Conservation (phyloP, 2,797 vertebrate genomes). For the Poeciliopsis paucimaculata region DNA sequence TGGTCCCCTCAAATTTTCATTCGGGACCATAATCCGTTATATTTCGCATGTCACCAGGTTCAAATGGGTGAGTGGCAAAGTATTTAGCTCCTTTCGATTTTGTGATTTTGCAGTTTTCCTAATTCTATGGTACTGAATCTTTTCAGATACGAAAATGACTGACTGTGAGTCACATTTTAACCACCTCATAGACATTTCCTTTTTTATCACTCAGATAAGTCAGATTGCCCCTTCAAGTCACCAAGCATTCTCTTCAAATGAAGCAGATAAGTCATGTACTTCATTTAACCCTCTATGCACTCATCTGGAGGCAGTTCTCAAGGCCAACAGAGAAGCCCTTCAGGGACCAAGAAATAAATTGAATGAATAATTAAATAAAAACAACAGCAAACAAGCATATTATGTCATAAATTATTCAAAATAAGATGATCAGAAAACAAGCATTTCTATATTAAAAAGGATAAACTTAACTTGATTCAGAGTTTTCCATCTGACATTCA, state of each 20-base stretch:
- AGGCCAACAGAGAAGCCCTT: neutral
- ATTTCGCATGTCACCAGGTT: neutral
- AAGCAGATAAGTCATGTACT: neutral
- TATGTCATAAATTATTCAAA: neutral
- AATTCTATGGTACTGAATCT: neutral
- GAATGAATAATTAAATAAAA: neutral
- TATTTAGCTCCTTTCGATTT: neutral
- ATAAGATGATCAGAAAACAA: neutral
- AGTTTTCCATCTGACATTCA: neutral
- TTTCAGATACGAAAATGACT: neutral
- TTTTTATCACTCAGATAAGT: neutral
- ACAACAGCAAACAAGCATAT: neutral
- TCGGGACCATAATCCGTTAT: neutral
- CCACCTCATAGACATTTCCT: neutral
- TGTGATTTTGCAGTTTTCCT: neutral
- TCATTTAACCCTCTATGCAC: neutral
- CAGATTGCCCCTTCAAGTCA: neutral
- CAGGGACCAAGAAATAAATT: neutral
- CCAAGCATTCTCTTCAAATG: conserved; percentile 1
- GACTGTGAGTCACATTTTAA: neutral
- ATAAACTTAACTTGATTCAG: neutral
- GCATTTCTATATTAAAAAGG: neutral
- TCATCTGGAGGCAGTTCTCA: neutral
- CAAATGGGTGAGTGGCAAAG: neutral
- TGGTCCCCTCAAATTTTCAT: neutral